Base-by-base conservation (phyloP, 2,113 vertebrate genomes). In the Columba livia region DNA sequence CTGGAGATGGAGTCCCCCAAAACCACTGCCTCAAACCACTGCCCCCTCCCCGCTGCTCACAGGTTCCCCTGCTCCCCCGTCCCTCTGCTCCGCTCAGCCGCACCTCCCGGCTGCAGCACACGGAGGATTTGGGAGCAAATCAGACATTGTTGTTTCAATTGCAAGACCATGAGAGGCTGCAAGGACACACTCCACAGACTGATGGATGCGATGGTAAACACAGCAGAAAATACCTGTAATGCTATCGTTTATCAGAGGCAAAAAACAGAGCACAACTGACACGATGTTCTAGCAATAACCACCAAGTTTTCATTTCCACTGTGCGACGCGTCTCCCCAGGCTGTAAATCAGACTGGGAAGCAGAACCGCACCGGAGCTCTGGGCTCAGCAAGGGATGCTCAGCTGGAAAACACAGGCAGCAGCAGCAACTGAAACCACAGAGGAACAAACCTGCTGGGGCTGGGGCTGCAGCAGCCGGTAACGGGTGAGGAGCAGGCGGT, bases 331-430 rank as follows among this genome's bases (percentile, higher is more conserved):
- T 32, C 56, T 44, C 65, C 26, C n/a, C 31, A 15, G 11, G 29
- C 58, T 17, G 16, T 44, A 71, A 72, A 62, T 85, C 53, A 47
- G 44, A 10, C 61, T 4, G 11, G 44, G 56, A 62, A 34, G 3
- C 66, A 25, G 42, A 44, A 44, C 15, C 16, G 16, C 42, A 44
- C 42, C 7, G 42, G 42, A 44, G 42, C 42, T 8, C 42, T 17
- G 42, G 42, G 17, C 1, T 1, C n/a, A 15, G 36, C 38, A 31
- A 40, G 42, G 85, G 64, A 24, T 40, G 75, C 40, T 67, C 42
- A 15, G 65, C 24, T 66, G 71, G 11, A 24, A 64, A 53, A 10
- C 0, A 2, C 0, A 0, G 20, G 34, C 14, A 61, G 31, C 31
- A 36, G 11, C 28, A 54, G 32, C 70, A 50, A 3, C 12, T 7